Evolutionary conservation across 2,888 invertebrate genomes (phyloP).

Genomic region (Cephus spinipes): DNA sequence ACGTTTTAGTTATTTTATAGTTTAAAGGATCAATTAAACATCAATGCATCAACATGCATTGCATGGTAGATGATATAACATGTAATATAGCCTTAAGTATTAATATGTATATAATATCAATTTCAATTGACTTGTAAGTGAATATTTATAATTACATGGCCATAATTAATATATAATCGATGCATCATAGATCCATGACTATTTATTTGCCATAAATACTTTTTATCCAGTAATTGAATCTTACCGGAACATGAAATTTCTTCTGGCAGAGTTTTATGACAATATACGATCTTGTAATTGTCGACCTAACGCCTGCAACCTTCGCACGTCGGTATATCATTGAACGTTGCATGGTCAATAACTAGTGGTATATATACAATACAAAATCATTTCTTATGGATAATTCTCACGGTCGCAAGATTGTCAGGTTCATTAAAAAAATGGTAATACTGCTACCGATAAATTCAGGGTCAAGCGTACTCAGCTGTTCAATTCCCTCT

Average conservation of each 20-base stretch:
- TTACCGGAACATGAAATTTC: not conserved
- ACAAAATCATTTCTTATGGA: not conserved
- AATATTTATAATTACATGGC: conserved; percentile 25
- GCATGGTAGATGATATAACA: not conserved
- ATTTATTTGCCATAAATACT: conserved; percentile 2
- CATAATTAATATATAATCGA: conserved; percentile 21
- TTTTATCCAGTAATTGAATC: not conserved
- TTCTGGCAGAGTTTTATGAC: not conserved
- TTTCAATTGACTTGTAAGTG: conserved; percentile 14
- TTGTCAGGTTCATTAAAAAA: not conserved
- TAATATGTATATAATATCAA: conserved; percentile 11
- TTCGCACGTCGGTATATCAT: not conserved
- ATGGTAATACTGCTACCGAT: not conserved
- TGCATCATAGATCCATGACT: conserved; percentile 6
- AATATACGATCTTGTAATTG: not conserved
- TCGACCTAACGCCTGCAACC: not conserved
- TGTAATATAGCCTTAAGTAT: conserved; percentile 15
- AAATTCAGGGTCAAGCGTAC: not conserved
- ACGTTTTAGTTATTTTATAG: not conserved
- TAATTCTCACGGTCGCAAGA: not conserved
- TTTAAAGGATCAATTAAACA: not conserved
- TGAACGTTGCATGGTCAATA: not conserved
- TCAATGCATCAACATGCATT: not conserved
- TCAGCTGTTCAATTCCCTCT: not conserved
- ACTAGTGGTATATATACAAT: not conserved